Conservation (phyloP, 2,888 invertebrate genomes). For the Cheilosia variabilis region DNA sequence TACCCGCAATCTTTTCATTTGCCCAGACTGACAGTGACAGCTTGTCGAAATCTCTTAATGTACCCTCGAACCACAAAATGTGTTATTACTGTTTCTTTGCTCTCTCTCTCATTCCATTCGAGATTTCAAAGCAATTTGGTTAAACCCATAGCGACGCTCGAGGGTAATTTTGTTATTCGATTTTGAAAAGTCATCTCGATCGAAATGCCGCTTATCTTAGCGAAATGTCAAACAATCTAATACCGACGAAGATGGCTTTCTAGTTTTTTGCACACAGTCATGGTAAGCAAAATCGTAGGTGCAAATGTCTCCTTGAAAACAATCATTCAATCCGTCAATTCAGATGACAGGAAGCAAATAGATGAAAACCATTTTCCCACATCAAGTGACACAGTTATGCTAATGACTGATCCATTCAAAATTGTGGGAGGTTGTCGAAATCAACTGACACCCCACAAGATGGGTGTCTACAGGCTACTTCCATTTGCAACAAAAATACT, state of each 20-base stretch:
- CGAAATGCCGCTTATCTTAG: constrained; percentile 1
- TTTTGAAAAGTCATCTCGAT: neutral
- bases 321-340: constrained; percentile 54
- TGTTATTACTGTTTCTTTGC: constrained; percentile 26
- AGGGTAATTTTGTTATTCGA: neutral
- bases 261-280: neutral
- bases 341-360: constrained; percentile 17
- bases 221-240: constrained; percentile 21
- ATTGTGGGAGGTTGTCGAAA: constrained; percentile 53
- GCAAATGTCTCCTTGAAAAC: constrained; percentile 43
- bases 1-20: constrained; percentile 2
- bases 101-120: neutral
- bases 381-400: constrained; percentile 42
- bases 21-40: neutral
- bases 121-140: constrained; percentile 23
- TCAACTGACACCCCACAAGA: constrained; percentile 35
- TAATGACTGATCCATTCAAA: constrained; percentile 14
- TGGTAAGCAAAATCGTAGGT: constrained; percentile 8
- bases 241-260: constrained; percentile 28
- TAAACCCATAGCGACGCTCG: neutral
- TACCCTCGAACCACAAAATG: constrained; percentile 8
- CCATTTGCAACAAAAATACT: constrained; percentile 43
- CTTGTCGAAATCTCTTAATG: constrained; percentile 20
- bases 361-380: constrained; percentile 4
- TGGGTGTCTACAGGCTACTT: constrained; percentile 31